Evolutionary conservation across 2,797 vertebrate species (phyloP), one percentile per base, ranked within the genome.

Genomic region (Premnoplex brunnescens): DNA sequence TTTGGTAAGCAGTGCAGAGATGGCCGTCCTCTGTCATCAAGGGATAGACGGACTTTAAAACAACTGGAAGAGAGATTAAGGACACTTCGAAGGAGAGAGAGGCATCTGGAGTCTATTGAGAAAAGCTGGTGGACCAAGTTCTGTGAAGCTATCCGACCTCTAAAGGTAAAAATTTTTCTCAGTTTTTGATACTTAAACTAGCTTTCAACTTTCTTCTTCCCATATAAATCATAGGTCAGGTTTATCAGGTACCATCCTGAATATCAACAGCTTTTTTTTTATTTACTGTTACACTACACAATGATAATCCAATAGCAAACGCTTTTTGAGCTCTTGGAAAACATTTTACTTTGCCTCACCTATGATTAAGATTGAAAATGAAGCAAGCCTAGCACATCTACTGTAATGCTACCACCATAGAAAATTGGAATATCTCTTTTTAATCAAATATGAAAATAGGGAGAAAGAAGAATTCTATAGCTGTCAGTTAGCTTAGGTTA

Each of bases 41-140:
- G 98, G 95, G 99, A 99, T 93, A 98, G 99, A 86, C 96, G 97
- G 10, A 95, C 97, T 86, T 98, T 99, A 58, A 98, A 98, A 87
- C 99, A 99, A 28, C 98, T 99, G 43, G 99, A 99, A 97, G 98
- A 98, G 91, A 99, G 98, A 93, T 97, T 99, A 79, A 98, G 98
- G 92, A 98, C 98, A 10, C 98, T 99, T 88, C 97, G 59, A 66
- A 99, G 99, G 55, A 98, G 98, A 95, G 98, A 98, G 58, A 98
- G 98, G 88, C 99, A 98, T 96, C 98, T 99, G 96, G 99, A 99
- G 88, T 98, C 98, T 80, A 98, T 99, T 73, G 99, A 99, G 97
- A 99, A 98, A 88, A 99, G 98, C 97, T 99, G 98, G 97, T 99
- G 99, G 98, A 98, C 97, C 5, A 99, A 98, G 98, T 98, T 99